Conservation (phyloP, 2,888 invertebrate species). For the Chaetogeoica ovagalla region DNA sequence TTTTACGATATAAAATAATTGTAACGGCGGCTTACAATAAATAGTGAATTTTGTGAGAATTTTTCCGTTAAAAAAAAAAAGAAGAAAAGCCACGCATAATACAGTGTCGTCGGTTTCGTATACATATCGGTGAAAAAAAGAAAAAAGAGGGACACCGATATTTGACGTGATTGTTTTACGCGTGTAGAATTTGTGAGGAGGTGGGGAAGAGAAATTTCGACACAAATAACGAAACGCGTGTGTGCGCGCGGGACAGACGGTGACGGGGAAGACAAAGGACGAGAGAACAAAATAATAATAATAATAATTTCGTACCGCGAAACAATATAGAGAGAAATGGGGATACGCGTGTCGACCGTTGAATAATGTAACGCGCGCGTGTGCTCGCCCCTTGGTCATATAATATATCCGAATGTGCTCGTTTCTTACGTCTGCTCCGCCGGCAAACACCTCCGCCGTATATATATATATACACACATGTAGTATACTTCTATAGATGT, state of each 20-base stretch:
- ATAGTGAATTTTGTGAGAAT: too few relatives aligned
- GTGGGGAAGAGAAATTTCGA: background rate
- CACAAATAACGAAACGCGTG: background rate
- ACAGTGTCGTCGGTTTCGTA: too few relatives aligned
- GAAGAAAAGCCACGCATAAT: too few relatives aligned
- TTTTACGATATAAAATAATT: too few relatives aligned
- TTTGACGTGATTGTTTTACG: background rate
- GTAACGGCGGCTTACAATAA: too few relatives aligned
- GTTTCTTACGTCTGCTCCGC: constrained; percentile 1
- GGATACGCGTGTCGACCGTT: constrained; percentile 18
- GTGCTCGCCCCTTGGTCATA: background rate
- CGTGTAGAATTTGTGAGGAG: constrained; percentile 6
- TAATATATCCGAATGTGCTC: constrained; percentile 19
- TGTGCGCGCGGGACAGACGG: too few relatives aligned
- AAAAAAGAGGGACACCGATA: too few relatives aligned
- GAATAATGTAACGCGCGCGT: constrained; percentile 36
- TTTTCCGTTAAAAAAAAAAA: too few relatives aligned
- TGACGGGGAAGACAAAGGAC: too few relatives aligned
- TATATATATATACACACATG: background rate
- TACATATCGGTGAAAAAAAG: too few relatives aligned
- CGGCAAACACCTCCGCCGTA: background rate
- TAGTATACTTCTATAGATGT: constrained; percentile 5
- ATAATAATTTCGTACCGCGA: constrained; percentile 5
- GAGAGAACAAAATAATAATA: background rate
- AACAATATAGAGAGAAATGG: constrained; percentile 9